phyloP scores from a whole-genome alignment of 2,888 invertebrate species.

The Sesamia inferens region DNA sequence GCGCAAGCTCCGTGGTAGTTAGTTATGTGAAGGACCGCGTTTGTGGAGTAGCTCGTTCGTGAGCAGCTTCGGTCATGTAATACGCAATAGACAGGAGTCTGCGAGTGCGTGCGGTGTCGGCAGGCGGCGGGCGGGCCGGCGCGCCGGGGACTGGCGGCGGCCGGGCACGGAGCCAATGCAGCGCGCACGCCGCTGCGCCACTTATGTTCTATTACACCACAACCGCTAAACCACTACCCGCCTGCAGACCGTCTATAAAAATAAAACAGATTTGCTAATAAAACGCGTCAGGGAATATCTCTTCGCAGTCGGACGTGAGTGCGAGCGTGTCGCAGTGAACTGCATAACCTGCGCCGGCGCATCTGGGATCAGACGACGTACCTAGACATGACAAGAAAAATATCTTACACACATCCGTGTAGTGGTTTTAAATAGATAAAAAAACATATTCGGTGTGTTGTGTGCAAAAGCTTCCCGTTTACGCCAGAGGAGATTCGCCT shows the following conservation, averaged over 20 bases:
- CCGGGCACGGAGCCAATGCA: constrained; percentile 85
- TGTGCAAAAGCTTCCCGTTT: constrained; percentile 63
- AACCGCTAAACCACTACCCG: constrained; percentile 72
- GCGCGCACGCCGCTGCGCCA: constrained; percentile 76
- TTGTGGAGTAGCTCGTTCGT: constrained; percentile 42
- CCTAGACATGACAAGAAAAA: constrained; percentile 9
- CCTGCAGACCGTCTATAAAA: constrained; percentile 78
- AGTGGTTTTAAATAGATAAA: constrained; percentile 64
- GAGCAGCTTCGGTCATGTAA: constrained; percentile 51
- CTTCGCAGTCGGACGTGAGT: constrained; percentile 56
- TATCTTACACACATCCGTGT: constrained; percentile 2
- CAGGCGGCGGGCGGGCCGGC: constrained; percentile 78
- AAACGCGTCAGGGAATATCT: constrained; percentile 69
- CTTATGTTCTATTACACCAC: constrained; percentile 85
- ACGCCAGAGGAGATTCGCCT: constrained; percentile 35
- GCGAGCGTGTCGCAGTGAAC: constrained; percentile 23
- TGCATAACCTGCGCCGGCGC: constrained; percentile 49
- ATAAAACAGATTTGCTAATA: constrained; percentile 80
- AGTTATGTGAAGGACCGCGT: constrained; percentile 29
- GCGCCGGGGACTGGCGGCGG: constrained; percentile 84
- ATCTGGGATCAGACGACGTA: constrained; percentile 19
- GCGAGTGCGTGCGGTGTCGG: constrained; percentile 39
- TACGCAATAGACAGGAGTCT: constrained; percentile 47
- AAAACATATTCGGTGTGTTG: constrained; percentile 54
- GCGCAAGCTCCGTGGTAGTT: constrained; percentile 22